A percentile compares a stretch with the other conserved stretches of the same genome.
Conservation (phyloP, 2,797 vertebrate species). For the Gambelia wislizenii region DNA sequence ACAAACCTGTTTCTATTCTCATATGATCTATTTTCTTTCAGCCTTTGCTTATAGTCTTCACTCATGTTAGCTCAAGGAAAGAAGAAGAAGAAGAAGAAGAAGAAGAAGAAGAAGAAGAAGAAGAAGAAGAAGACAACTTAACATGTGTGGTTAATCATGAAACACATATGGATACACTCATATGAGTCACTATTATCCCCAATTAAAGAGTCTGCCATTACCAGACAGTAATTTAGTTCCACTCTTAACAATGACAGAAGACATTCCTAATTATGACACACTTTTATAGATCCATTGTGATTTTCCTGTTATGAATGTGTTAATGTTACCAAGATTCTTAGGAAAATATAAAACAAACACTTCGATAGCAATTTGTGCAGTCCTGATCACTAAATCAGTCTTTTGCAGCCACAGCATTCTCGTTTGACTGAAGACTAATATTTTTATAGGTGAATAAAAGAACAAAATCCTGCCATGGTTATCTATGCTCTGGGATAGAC, state of each 20-base stretch:
- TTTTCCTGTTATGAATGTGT: background rate
- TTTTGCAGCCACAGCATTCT: background rate
- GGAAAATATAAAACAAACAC: background rate
- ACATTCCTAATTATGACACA: slow-evolving; percentile 6
- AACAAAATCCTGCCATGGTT: background rate
- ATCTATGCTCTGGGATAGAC: background rate
- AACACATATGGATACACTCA: slow-evolving; percentile 68
- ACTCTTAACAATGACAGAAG: background rate
- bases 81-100: background rate
- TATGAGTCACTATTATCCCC: slow-evolving; percentile 43
- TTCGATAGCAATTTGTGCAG: background rate
- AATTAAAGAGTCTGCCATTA: slow-evolving; percentile 43
- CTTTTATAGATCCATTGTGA: slow-evolving; percentile 12
- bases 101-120: slow-evolving; percentile 1
- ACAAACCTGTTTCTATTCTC: slow-evolving; percentile 17
- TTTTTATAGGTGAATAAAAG: background rate
- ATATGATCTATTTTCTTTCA: slow-evolving; percentile 46
- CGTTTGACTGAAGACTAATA: background rate
- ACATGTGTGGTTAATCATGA: slow-evolving; percentile 71
- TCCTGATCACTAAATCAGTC: fast-evolving
- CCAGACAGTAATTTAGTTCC: fast-evolving
- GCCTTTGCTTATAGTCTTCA: slow-evolving; percentile 36
- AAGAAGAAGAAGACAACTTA: slow-evolving; percentile 9
- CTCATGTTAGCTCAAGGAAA: slow-evolving; percentile 33
- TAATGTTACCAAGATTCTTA: background rate